Percentiles rank a stretch among this genome's conserved stretches.
These are phyloP conservation scores for Clavelina lepadiformis DNA, from an alignment of 23 tunicate species.

Conservation along the genomic window DNA sequence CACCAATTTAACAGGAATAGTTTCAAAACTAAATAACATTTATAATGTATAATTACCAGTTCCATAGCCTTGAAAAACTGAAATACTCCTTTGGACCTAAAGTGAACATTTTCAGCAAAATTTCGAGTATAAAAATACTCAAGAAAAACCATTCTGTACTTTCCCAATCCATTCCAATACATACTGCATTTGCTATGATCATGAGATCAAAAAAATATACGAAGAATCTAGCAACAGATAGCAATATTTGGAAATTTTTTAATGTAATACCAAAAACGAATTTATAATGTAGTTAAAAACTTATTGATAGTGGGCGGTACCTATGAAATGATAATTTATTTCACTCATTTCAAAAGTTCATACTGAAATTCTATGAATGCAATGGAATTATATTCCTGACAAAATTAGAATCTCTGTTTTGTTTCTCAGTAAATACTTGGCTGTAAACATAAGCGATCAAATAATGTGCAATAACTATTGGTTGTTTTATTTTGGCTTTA, in stretches of 20 bases:
- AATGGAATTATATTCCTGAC: no score
- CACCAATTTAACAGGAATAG: neutral
- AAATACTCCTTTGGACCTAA: slow-evolving; percentile 84
- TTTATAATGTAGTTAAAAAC: neutral
- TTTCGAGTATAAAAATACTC: slow-evolving; percentile 81
- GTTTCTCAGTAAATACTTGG: no score
- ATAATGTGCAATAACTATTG: no score
- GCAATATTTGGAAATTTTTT: neutral
- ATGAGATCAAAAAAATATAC: slow-evolving; percentile 72
- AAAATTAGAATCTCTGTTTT: no score
- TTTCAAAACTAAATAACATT: neutral
- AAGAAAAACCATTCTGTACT: slow-evolving; percentile 92
- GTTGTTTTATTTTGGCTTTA: no score
- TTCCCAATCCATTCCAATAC: slow-evolving; percentile 77
- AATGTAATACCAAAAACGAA: neutral
- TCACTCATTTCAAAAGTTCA: no score
- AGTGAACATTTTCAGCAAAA: slow-evolving; percentile 66
- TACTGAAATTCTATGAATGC: no score
- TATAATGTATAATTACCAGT: slow-evolving; percentile 56
- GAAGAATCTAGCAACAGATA: slow-evolving; percentile 25
- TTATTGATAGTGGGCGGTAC: no score
- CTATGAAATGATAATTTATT: no score
- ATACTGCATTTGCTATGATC: slow-evolving; percentile 85
- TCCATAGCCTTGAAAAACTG: slow-evolving; percentile 70
- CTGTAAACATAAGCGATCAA: no score